Percentiles rank a stretch among this genome's conserved stretches.
phyloP scores from a whole-genome alignment of 1,140 invertebrate genomes.

The Bursaphelenchus mucronatus region DNA sequence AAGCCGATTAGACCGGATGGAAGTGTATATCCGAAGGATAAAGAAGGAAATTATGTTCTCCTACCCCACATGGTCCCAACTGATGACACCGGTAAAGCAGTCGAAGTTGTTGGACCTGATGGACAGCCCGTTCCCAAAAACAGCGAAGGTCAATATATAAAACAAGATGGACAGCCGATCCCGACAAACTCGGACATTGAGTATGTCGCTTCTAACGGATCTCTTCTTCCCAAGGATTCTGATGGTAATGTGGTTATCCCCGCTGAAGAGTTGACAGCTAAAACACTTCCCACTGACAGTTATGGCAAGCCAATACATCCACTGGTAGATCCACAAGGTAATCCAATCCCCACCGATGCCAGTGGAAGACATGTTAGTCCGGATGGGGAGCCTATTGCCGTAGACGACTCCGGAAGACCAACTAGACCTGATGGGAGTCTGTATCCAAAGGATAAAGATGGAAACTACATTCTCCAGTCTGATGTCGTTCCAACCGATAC shows the following conservation, averaged over 20 bases:
- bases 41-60: conserved; percentile 22
- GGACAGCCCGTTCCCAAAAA: conserved; percentile 38
- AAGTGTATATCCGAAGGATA: conserved; percentile 20
- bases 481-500: conserved; percentile 16
- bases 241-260: conserved; percentile 34
- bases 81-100: conserved; percentile 44
- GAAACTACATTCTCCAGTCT: conserved; percentile 8
- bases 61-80: conserved; percentile 30
- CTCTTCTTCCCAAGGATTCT: conserved; percentile 32
- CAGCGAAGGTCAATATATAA: conserved; percentile 21
- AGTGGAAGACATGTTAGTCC: conserved; percentile 19
- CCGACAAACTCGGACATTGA: conserved; percentile 26
- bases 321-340: conserved; percentile 9
- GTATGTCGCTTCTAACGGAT: conserved; percentile 27
- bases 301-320: conserved; percentile 20
- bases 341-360: conserved; percentile 18
- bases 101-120: conserved; percentile 36
- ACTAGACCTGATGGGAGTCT: conserved; percentile 18
- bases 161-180: conserved; percentile 15
- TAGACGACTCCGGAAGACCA: conserved; percentile 15
- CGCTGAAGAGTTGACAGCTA: conserved; percentile 24
- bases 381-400: conserved; percentile 22
- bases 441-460: conserved; percentile 22
- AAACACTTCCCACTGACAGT: conserved; percentile 31
- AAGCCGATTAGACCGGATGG: conserved; percentile 2